Conservation (phyloP, 2,888 invertebrate genomes). For the Ctena decussata region DNA sequence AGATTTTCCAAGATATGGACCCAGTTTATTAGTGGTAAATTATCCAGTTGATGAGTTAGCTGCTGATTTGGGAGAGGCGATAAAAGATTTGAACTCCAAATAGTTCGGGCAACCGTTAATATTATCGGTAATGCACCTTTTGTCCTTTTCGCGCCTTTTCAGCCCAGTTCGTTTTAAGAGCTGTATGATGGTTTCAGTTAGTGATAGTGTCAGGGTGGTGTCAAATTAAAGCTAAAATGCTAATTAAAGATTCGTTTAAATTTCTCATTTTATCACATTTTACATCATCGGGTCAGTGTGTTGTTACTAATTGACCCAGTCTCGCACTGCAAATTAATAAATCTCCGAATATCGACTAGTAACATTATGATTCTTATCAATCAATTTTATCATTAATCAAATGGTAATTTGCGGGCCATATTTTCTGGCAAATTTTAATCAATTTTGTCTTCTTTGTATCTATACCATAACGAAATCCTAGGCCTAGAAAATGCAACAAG, state of each 20-base stretch:
- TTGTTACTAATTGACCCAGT: neutral
- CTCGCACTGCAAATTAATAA: neutral
- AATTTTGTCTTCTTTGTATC: too few species aligned
- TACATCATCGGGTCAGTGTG: neutral
- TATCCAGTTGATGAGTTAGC: conserved; percentile 9
- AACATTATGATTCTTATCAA: neutral
- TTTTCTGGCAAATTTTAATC: too few species aligned
- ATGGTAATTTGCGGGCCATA: neutral
- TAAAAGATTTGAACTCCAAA: conserved; percentile 48
- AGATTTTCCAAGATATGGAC: conserved; percentile 8
- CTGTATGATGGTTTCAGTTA: conserved; percentile 8
- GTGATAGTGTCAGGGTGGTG: conserved; percentile 43
- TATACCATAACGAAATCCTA: too few species aligned
- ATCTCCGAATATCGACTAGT: neutral
- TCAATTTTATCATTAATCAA: neutral
- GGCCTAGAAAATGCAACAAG: too few species aligned
- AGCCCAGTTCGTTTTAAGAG: neutral
- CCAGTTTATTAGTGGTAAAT: conserved; percentile 13
- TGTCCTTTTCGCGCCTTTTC: conserved; percentile 17
- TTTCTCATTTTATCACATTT: neutral
- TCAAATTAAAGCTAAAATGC: conserved; percentile 45
- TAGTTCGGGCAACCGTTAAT: conserved; percentile 13
- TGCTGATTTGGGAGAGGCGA: conserved; percentile 30
- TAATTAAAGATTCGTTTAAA: conserved; percentile 31
- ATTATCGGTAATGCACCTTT: conserved; percentile 52